Evolutionary conservation across 2,888 invertebrate genomes (phyloP).

Genomic region (Catonia carolina): DNA sequence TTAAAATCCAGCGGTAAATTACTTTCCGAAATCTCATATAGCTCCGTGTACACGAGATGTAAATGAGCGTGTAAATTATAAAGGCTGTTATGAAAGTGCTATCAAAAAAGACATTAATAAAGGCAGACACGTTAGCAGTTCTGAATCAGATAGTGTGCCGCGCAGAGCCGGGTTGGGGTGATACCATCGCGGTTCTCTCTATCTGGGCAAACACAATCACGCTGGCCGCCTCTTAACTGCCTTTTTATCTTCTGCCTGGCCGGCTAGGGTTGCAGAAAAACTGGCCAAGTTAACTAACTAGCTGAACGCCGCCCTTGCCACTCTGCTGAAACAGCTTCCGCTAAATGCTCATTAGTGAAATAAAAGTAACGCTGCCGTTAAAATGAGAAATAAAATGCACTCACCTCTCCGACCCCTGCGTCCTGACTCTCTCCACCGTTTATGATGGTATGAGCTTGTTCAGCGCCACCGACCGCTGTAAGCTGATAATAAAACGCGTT

Average conservation of each 20-base stretch:
- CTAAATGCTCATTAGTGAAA: constrained; percentile 8
- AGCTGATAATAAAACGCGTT: constrained; percentile 10
- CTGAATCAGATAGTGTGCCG: constrained; percentile 5
- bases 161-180: not conserved
- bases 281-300: too few relatives aligned
- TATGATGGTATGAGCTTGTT: not conserved
- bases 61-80: constrained; percentile 10
- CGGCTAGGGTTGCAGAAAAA: constrained; percentile 4
- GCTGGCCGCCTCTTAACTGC: constrained; percentile 11
- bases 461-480: not conserved
- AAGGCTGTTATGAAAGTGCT: constrained; percentile 2
- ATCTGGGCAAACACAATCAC: constrained; percentile 13
- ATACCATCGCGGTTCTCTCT: constrained; percentile 10
- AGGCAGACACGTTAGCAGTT: constrained; percentile 8
- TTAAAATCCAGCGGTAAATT: too few relatives aligned
- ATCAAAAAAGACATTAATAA: constrained; percentile 13
- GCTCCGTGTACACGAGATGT: not conserved
- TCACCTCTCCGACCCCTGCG: not conserved
- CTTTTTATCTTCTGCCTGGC: constrained; percentile 6
- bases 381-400: constrained; percentile 12
- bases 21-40: too few relatives aligned
- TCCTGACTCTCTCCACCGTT: not conserved
- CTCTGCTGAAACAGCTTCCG: constrained; percentile 13
- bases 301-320: too few relatives aligned
- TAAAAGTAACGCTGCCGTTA: constrained; percentile 12